These are phyloP conservation scores for Solenodon paradoxus DNA, from an alignment of 2,113 vertebrate genomes.

Conservation along the genomic window DNA sequence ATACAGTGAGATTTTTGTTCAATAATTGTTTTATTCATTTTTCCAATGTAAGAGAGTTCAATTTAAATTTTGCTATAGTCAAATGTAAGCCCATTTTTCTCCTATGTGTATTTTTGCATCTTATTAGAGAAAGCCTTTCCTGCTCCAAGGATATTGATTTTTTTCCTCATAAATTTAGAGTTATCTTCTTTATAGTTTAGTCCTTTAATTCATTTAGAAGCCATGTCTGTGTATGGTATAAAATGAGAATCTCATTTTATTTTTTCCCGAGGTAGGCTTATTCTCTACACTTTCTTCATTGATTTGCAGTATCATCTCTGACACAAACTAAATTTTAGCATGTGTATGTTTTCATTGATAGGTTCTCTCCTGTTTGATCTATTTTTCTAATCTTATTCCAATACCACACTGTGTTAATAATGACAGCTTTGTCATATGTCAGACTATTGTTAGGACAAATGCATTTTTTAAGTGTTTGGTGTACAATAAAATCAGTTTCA, in stretches of 20 bases:
- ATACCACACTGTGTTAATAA: slow-evolving; percentile 28
- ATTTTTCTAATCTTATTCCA: not conserved
- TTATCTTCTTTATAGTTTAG: slow-evolving; percentile 20
- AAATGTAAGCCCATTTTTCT: slow-evolving; percentile 26
- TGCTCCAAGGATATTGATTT: not conserved
- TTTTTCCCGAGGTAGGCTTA: not conserved
- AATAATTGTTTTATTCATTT: not conserved
- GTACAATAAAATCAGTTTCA: slow-evolving; percentile 35
- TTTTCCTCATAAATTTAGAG: not conserved
- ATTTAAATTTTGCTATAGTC: not conserved
- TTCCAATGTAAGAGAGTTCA: not conserved
- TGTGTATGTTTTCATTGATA: not conserved
- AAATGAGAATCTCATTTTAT: not conserved
- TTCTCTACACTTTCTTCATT: not conserved
- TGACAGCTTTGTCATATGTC: slow-evolving; percentile 23
- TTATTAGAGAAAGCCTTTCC: not conserved
- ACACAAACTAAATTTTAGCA: not conserved
- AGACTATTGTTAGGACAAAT: not conserved
- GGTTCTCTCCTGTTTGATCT: not conserved
- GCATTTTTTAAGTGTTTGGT: slow-evolving; percentile 8
- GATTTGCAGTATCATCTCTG: slow-evolving; percentile 13
- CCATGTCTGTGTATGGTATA: not conserved
- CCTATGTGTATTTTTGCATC: not conserved
- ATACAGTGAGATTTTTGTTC: not conserved
- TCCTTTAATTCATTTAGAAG: not conserved